Evolutionary conservation across 2,113 vertebrate genomes (phyloP).

Genomic region (Isurus oxyrinchus): DNA sequence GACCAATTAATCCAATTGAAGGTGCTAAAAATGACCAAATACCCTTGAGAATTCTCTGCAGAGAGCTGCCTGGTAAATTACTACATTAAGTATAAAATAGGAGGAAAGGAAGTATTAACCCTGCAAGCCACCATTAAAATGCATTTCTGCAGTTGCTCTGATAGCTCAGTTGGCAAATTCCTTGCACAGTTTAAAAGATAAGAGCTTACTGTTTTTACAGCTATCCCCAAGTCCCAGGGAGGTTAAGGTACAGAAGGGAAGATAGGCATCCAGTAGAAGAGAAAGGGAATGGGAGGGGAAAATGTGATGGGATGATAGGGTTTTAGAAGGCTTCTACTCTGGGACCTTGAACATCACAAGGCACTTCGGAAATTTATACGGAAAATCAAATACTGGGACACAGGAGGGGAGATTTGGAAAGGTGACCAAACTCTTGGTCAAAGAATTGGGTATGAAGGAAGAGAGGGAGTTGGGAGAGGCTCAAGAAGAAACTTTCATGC

Average conservation of each 20-base stretch:
- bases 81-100: background rate
- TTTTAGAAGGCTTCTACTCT: background rate
- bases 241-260: background rate
- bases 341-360: background rate
- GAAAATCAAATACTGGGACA: background rate
- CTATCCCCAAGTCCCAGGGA: too few species aligned
- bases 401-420: background rate
- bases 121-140: background rate
- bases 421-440: background rate
- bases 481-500: background rate
- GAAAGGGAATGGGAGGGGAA: background rate
- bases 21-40: conserved; percentile 1
- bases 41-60: background rate
- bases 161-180: background rate
- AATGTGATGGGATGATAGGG: background rate
- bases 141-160: background rate
- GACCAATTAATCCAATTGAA: conserved; percentile 32
- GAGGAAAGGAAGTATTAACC: background rate
- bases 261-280: background rate
- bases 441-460: background rate
- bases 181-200: background rate
- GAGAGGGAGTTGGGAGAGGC: background rate
- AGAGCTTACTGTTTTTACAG: background rate
- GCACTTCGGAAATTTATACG: background rate
- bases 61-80: background rate